phyloP scores from a whole-genome alignment of 2,113 vertebrate species.

The Heterotilapia buettikoferi region DNA sequence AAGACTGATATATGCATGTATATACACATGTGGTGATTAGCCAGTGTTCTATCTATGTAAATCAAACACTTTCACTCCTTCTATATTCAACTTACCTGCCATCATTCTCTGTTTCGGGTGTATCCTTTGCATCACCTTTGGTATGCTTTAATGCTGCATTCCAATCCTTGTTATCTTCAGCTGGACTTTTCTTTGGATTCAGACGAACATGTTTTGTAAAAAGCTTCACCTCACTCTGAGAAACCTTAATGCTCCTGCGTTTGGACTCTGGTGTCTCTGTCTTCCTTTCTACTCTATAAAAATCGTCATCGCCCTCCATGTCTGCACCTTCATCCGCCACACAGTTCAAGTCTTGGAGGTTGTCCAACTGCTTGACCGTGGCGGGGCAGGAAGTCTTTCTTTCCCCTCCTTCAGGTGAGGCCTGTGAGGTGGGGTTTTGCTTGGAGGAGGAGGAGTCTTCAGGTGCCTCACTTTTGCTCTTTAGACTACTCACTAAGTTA shows the following conservation, averaged over 20 bases:
- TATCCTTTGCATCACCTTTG: slow-evolving; percentile 6
- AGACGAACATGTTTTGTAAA: slow-evolving; percentile 58
- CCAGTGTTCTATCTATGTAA: not conserved
- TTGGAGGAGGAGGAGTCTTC: slow-evolving; percentile 47
- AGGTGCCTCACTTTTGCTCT: slow-evolving; percentile 14
- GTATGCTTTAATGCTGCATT: not conserved
- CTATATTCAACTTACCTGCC: slow-evolving; percentile 31
- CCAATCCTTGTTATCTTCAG: not conserved
- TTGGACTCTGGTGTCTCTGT: slow-evolving; percentile 69
- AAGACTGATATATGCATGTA: not conserved
- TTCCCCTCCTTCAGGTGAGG: slow-evolving; percentile 35
- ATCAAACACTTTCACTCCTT: not conserved
- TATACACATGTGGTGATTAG: not conserved
- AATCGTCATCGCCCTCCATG: slow-evolving; percentile 41
- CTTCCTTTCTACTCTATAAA: slow-evolving; percentile 55
- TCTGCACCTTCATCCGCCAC: not conserved
- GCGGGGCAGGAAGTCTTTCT: not conserved
- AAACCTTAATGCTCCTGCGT: slow-evolving; percentile 66
- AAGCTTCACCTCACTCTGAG: slow-evolving; percentile 61
- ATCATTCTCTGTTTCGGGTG: not conserved
- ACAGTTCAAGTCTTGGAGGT: not conserved
- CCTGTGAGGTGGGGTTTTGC: not conserved
- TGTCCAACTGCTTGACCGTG: not conserved
- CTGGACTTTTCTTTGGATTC: not conserved
- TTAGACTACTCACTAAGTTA: not conserved